phyloP scores from a whole-genome alignment of 2,113 vertebrate species.

The Proteles cristata region DNA sequence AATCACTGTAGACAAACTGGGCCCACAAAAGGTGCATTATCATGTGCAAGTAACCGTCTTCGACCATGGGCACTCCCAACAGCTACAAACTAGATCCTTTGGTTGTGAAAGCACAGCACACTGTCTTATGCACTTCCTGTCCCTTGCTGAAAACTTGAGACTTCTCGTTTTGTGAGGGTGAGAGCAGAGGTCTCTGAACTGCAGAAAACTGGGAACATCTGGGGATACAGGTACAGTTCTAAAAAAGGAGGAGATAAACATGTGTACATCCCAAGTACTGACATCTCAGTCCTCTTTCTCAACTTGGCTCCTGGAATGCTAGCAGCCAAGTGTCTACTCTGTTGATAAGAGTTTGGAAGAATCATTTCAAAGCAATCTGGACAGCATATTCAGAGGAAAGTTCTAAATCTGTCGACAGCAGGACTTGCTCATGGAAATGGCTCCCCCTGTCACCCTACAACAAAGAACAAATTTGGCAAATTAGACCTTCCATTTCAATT shows the following conservation, averaged over 20 bases:
- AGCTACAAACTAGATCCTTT: background rate
- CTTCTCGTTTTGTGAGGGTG: background rate
- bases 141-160: background rate
- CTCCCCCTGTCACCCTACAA: background rate
- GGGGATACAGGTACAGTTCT: background rate
- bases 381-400: background rate
- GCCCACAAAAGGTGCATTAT: background rate
- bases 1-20: background rate
- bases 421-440: background rate
- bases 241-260: background rate
- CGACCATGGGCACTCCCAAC: background rate
- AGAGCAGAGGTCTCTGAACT: background rate
- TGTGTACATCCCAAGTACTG: background rate
- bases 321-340: background rate
- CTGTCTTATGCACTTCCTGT: accelerated
- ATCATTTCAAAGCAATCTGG: background rate
- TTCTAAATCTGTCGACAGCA: background rate
- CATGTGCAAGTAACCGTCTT: background rate
- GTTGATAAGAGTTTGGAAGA: background rate
- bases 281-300: background rate
- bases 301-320: background rate
- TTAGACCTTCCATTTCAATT: background rate
- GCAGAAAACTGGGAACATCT: background rate
- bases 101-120: background rate
- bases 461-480: background rate